Conservation (phyloP, 2,888 invertebrate genomes). For the Leucoptera coffeella region DNA sequence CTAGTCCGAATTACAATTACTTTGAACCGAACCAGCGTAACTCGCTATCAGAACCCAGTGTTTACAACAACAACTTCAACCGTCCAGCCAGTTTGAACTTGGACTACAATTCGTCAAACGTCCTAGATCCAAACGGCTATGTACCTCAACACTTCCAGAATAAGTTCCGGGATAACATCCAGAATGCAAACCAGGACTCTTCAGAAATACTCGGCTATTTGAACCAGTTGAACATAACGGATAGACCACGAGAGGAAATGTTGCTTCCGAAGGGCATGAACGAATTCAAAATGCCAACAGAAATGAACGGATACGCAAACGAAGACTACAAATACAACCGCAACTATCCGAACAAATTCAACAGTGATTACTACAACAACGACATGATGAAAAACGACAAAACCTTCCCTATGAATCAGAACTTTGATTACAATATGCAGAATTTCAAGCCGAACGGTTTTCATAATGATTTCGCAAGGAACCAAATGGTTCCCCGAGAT, state of each 20-base stretch:
- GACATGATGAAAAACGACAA: conserved; percentile 24
- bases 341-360: conserved; percentile 24
- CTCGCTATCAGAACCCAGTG: conserved; percentile 36
- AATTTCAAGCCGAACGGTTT: conserved; percentile 32
- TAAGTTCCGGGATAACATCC: conserved; percentile 18
- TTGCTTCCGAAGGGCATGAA: conserved; percentile 26
- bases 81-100: conserved; percentile 35
- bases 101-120: conserved; percentile 19
- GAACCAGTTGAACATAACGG: conserved; percentile 26
- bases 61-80: conserved; percentile 27
- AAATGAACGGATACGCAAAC: no score
- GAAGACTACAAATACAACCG: conserved; percentile 22
- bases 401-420: conserved; percentile 16
- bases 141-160: conserved; percentile 22
- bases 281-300: conserved; percentile 19
- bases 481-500: conserved; percentile 21
- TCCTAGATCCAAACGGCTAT: conserved; percentile 12
- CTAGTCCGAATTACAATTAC: conserved; percentile 32
- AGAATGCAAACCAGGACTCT: conserved; percentile 17
- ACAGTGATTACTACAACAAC: conserved; percentile 20
- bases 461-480: conserved; percentile 26
- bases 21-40: conserved; percentile 43
- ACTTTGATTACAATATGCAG: conserved; percentile 26
- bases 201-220: conserved; percentile 27
- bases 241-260: conserved; percentile 20